Conservation (phyloP, 1,140 invertebrate genomes). For the Paralvinella palmiformis region DNA sequence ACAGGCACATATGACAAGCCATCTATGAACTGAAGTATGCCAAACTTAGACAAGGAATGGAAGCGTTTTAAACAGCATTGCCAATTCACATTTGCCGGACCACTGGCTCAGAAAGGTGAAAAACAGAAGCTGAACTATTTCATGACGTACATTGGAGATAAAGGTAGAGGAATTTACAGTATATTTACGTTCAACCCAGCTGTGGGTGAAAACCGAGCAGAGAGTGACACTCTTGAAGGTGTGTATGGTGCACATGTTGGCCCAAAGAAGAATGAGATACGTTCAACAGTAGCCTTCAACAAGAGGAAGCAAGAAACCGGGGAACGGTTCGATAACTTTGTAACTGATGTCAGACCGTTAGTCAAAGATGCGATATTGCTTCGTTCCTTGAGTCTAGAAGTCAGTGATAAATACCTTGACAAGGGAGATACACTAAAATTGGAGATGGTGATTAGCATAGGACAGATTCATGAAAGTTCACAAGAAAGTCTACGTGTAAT, state of each 20-base stretch:
- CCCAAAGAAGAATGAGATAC: slow-evolving; percentile 8
- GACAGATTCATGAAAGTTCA: background rate
- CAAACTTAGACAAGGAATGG: slow-evolving; percentile 9
- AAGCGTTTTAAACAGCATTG: slow-evolving; percentile 18
- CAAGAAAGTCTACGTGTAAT: slow-evolving; percentile 5
- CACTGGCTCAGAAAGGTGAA: slow-evolving; percentile 6
- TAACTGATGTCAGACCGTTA: too few species aligned
- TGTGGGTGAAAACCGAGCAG: background rate
- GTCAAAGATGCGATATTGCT: too few species aligned
- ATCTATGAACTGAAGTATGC: slow-evolving; percentile 3
- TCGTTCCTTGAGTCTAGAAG: too few species aligned
- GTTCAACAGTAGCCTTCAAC: slow-evolving; percentile 2
- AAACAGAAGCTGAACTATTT: slow-evolving; percentile 15
- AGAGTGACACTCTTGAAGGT: slow-evolving; percentile 15
- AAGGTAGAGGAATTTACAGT: slow-evolving; percentile 19
- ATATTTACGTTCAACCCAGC: slow-evolving; percentile 15
- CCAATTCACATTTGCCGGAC: slow-evolving; percentile 15
- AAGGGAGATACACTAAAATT: slow-evolving; percentile 1
- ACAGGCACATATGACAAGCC: background rate
- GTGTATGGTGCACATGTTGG: slow-evolving; percentile 13
- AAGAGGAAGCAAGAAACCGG: background rate
- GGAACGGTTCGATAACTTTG: too few species aligned
- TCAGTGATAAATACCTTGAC: background rate
- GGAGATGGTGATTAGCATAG: background rate
- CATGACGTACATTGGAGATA: slow-evolving; percentile 20